Conservation (phyloP, 2,888 invertebrate species). For the Cistogaster globosa region DNA sequence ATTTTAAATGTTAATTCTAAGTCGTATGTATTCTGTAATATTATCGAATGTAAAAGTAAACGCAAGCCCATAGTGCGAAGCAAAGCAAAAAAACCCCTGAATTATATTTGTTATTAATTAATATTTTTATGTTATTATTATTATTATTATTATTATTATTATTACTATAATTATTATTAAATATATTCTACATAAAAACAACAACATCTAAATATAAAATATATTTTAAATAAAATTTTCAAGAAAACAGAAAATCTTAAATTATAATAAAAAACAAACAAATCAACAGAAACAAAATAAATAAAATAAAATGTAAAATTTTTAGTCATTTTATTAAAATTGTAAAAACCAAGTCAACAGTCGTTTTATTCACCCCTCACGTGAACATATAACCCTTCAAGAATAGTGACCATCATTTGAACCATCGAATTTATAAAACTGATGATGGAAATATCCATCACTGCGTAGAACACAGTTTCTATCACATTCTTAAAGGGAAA, state of each 20-base stretch:
- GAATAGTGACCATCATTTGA: too few relatives aligned
- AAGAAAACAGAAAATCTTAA: not conserved
- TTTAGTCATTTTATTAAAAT: constrained; percentile 68
- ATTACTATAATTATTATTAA: constrained; percentile 40
- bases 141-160: constrained; percentile 34
- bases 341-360: constrained; percentile 24
- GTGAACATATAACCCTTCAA: too few relatives aligned
- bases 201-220: constrained; percentile 13
- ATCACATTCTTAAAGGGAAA: too few relatives aligned
- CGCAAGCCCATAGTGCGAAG: constrained; percentile 29
- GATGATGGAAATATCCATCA: too few relatives aligned
- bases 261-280: not conserved
- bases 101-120: constrained; percentile 60
- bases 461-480: too few relatives aligned
- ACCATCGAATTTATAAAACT: too few relatives aligned
- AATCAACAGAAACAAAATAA: constrained; percentile 33
- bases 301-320: constrained; percentile 67
- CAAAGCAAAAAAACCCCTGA: constrained; percentile 19
- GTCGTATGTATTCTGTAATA: constrained; percentile 40
- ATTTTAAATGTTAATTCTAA: constrained; percentile 49
- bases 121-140: constrained; percentile 58
- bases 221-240: constrained; percentile 41
- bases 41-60: constrained; percentile 27
- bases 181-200: constrained; percentile 28
- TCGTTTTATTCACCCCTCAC: constrained; percentile 1